Evolutionary conservation across 2,888 invertebrate genomes (phyloP).

Genomic region (Mechanitis mazaeus): DNA sequence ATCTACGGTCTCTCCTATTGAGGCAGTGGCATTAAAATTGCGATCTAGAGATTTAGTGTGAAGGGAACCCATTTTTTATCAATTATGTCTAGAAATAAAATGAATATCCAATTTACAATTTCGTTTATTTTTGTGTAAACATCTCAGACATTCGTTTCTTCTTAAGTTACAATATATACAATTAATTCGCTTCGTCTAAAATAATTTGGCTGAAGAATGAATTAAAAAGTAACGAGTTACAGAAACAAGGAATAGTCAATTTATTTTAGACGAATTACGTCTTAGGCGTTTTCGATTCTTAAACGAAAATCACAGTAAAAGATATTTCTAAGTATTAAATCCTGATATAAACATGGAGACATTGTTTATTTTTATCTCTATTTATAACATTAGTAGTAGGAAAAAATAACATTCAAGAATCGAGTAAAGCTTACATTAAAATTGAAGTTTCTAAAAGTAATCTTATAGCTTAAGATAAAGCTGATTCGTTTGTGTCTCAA

Average conservation of each 20-base stretch:
- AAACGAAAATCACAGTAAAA: constrained; percentile 54
- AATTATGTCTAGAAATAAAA: constrained; percentile 34
- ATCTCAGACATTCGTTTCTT: constrained; percentile 31
- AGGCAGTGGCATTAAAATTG: constrained; percentile 11
- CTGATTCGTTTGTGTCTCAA: constrained; percentile 63
- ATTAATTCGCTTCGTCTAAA: constrained; percentile 29
- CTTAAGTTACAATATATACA: constrained; percentile 38
- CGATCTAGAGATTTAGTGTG: constrained; percentile 1
- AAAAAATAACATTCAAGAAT: constrained; percentile 26
- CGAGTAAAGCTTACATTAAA: constrained; percentile 36
- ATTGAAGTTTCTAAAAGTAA: constrained; percentile 48
- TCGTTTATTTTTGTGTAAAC: constrained; percentile 33
- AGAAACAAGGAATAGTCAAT: constrained; percentile 15
- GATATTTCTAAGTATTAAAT: constrained; percentile 32
- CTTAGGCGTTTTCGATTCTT: constrained; percentile 38
- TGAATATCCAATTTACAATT: constrained; percentile 35
- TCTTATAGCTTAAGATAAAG: constrained; percentile 74
- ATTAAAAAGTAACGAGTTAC: neutral
- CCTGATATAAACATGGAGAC: constrained; percentile 25
- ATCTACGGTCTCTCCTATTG: constrained; percentile 18
- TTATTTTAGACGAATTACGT: constrained; percentile 29
- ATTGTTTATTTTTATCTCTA: neutral
- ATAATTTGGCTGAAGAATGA: constrained; percentile 26
- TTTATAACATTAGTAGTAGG: constrained; percentile 9
- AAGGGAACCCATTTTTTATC: constrained; percentile 10